Evolutionary conservation across 2,888 invertebrate genomes (phyloP).

Genomic region (Amphipyra berbera): DNA sequence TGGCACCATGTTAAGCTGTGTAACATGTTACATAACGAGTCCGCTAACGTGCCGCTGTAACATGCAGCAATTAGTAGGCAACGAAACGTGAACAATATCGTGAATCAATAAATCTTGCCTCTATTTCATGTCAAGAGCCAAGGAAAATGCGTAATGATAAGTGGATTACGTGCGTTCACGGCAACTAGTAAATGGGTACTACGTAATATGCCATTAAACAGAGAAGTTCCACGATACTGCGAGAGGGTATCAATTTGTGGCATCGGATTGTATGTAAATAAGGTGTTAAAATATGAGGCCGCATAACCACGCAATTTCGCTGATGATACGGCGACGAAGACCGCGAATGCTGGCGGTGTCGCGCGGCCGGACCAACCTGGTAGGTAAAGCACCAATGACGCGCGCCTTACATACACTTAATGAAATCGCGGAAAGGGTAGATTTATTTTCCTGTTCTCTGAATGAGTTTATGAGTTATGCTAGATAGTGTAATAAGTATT

Average conservation of each 20-base stretch:
- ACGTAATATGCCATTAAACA: conserved; percentile 42
- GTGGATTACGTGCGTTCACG: conserved; percentile 43
- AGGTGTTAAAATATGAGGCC: conserved; percentile 41
- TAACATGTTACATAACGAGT: conserved; percentile 47
- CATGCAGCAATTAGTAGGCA: conserved; percentile 55
- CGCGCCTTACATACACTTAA: no score
- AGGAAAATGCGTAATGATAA: conserved; percentile 43
- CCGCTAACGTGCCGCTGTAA: conserved; percentile 52
- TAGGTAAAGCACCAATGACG: no score
- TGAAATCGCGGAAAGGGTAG: no score
- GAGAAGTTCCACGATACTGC: conserved; percentile 39
- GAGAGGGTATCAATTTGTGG: conserved; percentile 36
- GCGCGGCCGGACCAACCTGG: no score
- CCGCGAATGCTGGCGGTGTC: no score
- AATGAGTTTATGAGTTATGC: no score
- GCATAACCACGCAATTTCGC: conserved; percentile 24
- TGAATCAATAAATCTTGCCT: conserved; percentile 64
- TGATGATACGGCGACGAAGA: no score
- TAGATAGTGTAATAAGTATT: no score
- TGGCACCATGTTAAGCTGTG: conserved; percentile 42
- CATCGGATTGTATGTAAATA: conserved; percentile 48
- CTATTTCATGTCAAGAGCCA: conserved; percentile 59
- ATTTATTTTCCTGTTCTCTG: no score
- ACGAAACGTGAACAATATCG: conserved; percentile 57
- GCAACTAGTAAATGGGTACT: conserved; percentile 34